Percentiles rank a stretch among this genome's conserved stretches.
These are phyloP conservation scores for Plectropomus leopardus DNA, from an alignment of 2,113 vertebrate species.

Conservation along the genomic window DNA sequence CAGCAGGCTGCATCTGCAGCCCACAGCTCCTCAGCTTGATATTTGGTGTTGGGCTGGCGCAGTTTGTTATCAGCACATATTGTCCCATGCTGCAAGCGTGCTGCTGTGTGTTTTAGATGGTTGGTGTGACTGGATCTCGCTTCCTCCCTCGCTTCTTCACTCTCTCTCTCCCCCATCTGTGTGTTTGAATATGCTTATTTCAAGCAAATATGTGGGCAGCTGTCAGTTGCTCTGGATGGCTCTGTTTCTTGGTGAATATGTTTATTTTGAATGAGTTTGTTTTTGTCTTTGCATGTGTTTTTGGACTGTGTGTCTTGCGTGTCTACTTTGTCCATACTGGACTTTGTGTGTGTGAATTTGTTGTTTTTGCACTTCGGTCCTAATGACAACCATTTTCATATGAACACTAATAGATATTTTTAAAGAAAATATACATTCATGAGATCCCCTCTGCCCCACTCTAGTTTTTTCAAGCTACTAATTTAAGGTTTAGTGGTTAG, in stretches of 20 bases:
- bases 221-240: conserved; percentile 57
- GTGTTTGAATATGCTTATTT: conserved; percentile 66
- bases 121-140: conserved; percentile 34
- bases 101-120: conserved; percentile 69
- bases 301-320: conserved; percentile 3
- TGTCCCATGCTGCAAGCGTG: conserved; percentile 58
- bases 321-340: not conserved
- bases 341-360: not conserved
- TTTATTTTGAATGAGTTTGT: conserved; percentile 50
- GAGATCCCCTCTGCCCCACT: not conserved
- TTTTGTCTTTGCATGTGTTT: conserved; percentile 40
- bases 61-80: conserved; percentile 65
- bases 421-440: not conserved
- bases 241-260: conserved; percentile 32
- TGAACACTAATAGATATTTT: not conserved
- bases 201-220: conserved; percentile 71
- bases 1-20: conserved; percentile 46
- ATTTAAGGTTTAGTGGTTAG: not conserved
- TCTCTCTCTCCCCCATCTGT: conserved; percentile 17
- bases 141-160: not conserved
- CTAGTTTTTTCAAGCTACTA: not conserved
- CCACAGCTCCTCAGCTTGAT: conserved; percentile 55
- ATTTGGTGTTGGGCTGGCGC: conserved; percentile 54
- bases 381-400: not conserved
- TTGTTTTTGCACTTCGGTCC: not conserved